Percentiles rank a stretch among this genome's conserved stretches.
Conservation (phyloP, 2,113 vertebrate species). For the Puntigrus tetrazona region DNA sequence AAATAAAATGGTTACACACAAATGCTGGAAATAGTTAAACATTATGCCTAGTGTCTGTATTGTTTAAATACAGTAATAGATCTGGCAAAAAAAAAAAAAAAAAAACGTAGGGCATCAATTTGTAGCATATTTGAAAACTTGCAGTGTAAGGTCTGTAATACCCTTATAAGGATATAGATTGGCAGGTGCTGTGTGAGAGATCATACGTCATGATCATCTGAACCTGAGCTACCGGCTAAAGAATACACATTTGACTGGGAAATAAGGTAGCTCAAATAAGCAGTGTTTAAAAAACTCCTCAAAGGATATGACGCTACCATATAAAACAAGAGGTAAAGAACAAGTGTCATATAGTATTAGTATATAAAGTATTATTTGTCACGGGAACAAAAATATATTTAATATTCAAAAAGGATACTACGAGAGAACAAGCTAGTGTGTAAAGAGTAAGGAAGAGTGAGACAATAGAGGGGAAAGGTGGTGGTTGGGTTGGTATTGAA, state of each 20-base stretch:
- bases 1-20: not conserved
- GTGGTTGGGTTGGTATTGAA: not conserved
- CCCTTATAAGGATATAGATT: conserved; percentile 62
- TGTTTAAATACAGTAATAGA: not conserved
- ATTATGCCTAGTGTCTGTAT: too few relatives aligned
- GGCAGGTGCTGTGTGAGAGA: conserved; percentile 54
- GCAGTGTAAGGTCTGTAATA: conserved; percentile 52
- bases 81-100: not conserved
- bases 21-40: too few relatives aligned
- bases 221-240: conserved; percentile 42
- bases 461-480: not conserved
- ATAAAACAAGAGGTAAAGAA: conserved; percentile 11
- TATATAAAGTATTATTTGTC: not conserved
- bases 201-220: conserved; percentile 39
- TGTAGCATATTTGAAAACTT: not conserved
- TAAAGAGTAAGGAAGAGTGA: not conserved
- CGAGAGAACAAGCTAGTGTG: not conserved
- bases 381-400: not conserved
- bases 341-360: not conserved
- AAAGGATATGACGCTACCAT: not conserved
- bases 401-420: not conserved
- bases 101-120: not conserved
- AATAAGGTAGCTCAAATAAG: conserved; percentile 37
- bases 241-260: conserved; percentile 37
- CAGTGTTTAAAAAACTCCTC: not conserved